Base-by-base conservation (phyloP, 2,113 vertebrate species). In the Gavialis gangeticus region DNA sequence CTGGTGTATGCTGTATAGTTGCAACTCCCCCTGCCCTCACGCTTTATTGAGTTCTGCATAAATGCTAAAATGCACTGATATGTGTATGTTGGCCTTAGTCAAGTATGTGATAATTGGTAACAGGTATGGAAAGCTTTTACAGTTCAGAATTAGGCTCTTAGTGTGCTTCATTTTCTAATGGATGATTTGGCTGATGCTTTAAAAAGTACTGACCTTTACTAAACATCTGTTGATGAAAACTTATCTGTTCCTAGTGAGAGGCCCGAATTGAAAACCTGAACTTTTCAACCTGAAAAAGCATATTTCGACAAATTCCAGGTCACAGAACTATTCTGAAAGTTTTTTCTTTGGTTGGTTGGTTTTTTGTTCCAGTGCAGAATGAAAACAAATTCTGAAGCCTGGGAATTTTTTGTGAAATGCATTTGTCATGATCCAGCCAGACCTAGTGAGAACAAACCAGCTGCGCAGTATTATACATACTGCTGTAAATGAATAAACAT, bases 181-280 rank as follows among this genome's bases (percentile, higher is more conserved):
- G 60, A 25, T 75, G 18, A 85, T 91, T 96, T 58, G 87, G 54
- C 79, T 92, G 73, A 4, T 73, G 7, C 10, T 83, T 87, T 62
- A 59, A 80, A 89, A 89, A 56, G 57, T 71, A 83, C 24, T 96
- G 95, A 93, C 93, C 87, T 95, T 93, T 96, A 77, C 14, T 91
- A 60, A 95, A 79, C 75, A 86, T 82, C 69, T 86, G 81, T 78
- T 84, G 64, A 84, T 82, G 63, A 27, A 94, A 12, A 24, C 79
- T 87, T 79, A 81, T 82, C 18, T 22, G 54, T 57, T 89, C n/a
- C 22, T 75, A 62, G 78, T 57, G 69, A 86, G 57, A 55, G 0
- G 4, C 54, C 58, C 76, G 59, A 55, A 84, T 85, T 18, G 17
- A 81, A 77, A 91, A 63, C 22, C 34, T 25, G 4, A 10, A 60